phyloP scores from a whole-genome alignment of 2,888 invertebrate species.

The Lysandra coridon region DNA sequence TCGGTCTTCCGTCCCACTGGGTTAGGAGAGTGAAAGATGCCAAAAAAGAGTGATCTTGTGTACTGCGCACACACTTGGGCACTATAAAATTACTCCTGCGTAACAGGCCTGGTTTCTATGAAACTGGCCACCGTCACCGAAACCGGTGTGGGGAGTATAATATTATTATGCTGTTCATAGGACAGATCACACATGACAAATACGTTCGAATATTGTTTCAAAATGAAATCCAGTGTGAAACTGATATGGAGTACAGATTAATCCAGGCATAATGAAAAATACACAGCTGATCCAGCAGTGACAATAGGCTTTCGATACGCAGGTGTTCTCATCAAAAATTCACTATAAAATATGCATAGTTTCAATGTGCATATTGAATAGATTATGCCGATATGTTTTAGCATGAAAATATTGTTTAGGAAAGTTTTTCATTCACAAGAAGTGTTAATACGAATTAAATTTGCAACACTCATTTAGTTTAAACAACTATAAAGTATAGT shows the following conservation, averaged over 20 bases:
- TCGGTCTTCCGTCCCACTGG: no score
- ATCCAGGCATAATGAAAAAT: background rate
- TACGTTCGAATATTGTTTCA: background rate
- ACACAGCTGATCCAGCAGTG: background rate
- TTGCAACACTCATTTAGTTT: no score
- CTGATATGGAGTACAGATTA: background rate
- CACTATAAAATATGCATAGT: background rate
- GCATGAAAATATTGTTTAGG: background rate
- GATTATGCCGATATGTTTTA: background rate
- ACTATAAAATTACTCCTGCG: no score
- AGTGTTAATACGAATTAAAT: no score
- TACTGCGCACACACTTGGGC: no score
- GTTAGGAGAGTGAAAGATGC: no score
- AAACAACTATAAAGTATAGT: no score
- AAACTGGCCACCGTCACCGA: no score
- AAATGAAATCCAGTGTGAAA: background rate
- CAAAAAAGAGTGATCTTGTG: no score
- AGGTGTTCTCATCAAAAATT: background rate
- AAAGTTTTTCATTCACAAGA: background rate
- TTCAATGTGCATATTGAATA: background rate
- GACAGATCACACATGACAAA: background rate
- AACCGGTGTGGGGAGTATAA: no score
- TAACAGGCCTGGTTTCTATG: no score
- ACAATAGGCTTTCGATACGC: constrained; percentile 7
- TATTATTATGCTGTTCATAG: no score